Evolutionary conservation across 2,888 invertebrate species (phyloP), one percentile per base, ranked within the genome.

Genomic region (Mythimna ferrago): DNA sequence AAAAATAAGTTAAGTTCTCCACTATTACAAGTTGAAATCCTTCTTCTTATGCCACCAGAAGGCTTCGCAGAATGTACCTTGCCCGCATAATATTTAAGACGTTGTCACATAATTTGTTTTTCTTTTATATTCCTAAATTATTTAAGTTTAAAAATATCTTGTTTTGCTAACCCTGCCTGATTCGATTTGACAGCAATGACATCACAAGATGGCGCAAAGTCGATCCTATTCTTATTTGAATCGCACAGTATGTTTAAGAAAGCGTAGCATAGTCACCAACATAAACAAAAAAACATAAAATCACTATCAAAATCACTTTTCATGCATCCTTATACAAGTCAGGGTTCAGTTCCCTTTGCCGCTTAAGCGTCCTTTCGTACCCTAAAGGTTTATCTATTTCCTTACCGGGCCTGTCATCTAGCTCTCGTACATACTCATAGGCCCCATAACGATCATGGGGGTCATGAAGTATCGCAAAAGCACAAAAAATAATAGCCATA

Each of bases 281-380:
- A 14, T 38, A 32, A 67, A 11, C 14, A 10, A 19, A 48, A 48
- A 35, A 14, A 58, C 62, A 32, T 19, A 53, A 77, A 53, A 63
- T 53, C 14, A 21, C 16, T 9, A 58, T 48, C 11, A 48, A 26
- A 14, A 21, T 16, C 7, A 62, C 26, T 38, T 71, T 14, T 61
- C 79, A 85, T 80, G 90, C 86, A 60, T 90, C 95, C 2, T 95
- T 94, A 90, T 94, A 95, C 81, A 95, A 87, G 7, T 94, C 89
- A 7, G 95, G 95, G 58, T 93, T 82, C n/a, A 90, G 68, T 64
- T 92, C 92, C 63, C 38, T 92, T 57, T 91, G 78, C 54, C 83
- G 90, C 53, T 91, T 71, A 10, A 94, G 67, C 6, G 88, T 26
- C 3, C 86, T 91, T 79, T 94, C 89, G 80, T 95, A 95, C 0